Base-by-base conservation (phyloP, 2,113 vertebrate genomes). In the Phycodurus eques region DNA sequence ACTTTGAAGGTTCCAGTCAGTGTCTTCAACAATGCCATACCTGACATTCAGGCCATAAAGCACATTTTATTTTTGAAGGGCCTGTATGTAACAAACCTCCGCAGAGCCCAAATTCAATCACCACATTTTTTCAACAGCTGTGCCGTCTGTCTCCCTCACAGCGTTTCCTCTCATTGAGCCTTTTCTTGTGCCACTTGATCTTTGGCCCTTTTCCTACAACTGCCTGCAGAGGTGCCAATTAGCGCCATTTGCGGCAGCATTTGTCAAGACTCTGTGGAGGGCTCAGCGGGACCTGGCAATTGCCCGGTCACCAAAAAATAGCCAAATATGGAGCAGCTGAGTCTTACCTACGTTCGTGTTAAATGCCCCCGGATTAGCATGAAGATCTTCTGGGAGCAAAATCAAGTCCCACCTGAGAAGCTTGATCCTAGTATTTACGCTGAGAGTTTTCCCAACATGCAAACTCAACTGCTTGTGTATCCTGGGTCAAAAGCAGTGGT, bases 171-270 rank as follows among this genome's bases (percentile, higher is more conserved):
- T 85, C 60, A 72, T 75, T 81, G 82, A 83, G 73, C 80, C 61
- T 53, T 56, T 8, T 3, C 83, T 81, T 70, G 27, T 76, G 77
- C 83, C 88, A 84, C 89, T 90, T 91, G 89, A 91, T 91, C 90
- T 88, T 86, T 90, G 85, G 85, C 89, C 87, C 91, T 84, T 61
- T 83, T 84, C 73, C 76, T 81, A 86, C 84, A 78, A 80, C 83
- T 90, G 84, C 93, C 90, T 91, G 90, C 92, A 80, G 92, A 94
- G 93, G 92, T 93, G 93, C 88, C 92, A 94, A 94, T 94, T 94
- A 92, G 88, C 90, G 84, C 88, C 89, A 90, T 93, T 92, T 90
- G 90, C 90, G 91, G 85, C 80, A 74, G 85, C 86, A 84, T 90
- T 91, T 92, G 89, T 90, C 82, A 81, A 86, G 83, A 49, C 79